A percentile compares a stretch with the other conserved stretches of the same genome.
These are phyloP conservation scores for Zaprionus ornatus DNA, from an alignment of 1,140 invertebrate species.

Conservation along the genomic window DNA sequence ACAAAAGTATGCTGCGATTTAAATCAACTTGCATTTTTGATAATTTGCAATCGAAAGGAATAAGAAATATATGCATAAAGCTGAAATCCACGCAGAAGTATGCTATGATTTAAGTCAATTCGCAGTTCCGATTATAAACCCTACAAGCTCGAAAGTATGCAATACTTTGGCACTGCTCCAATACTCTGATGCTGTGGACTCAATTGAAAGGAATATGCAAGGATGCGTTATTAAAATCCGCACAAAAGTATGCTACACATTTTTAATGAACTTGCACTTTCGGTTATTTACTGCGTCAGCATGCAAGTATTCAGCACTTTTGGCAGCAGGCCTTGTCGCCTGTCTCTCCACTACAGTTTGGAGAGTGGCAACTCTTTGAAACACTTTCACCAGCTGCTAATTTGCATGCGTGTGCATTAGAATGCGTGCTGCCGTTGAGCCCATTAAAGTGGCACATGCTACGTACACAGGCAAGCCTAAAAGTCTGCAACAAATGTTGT, in stretches of 20 bases:
- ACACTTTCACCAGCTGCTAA: constrained; percentile 34
- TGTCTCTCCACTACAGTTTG: too few species aligned
- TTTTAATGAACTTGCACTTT: not conserved
- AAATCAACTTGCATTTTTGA: not conserved
- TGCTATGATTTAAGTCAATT: not conserved
- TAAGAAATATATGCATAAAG: too few species aligned
- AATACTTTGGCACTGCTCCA: too few species aligned
- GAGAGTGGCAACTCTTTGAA: not conserved
- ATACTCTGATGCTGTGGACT: too few species aligned
- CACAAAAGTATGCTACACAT: not conserved
- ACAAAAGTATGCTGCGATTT: not conserved
- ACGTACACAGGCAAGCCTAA: constrained; percentile 35
- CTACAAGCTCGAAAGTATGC: not conserved
- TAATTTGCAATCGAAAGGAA: too few species aligned
- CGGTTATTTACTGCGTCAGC: not conserved
- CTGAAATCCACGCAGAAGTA: not conserved
- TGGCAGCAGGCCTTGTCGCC: not conserved
- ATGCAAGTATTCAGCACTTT: not conserved
- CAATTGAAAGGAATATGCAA: too few species aligned
- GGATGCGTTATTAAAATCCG: not conserved
- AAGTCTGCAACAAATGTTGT: constrained; percentile 76
- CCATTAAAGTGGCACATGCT: constrained; percentile 62
- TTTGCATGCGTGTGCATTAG: constrained; percentile 51
- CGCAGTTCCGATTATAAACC: too few species aligned
- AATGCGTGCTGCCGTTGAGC: constrained; percentile 20